A percentile compares a stretch with the other conserved stretches of the same genome.
Evolutionary conservation across 2,888 invertebrate species (phyloP).

Genomic region (Papilio demoleus): DNA sequence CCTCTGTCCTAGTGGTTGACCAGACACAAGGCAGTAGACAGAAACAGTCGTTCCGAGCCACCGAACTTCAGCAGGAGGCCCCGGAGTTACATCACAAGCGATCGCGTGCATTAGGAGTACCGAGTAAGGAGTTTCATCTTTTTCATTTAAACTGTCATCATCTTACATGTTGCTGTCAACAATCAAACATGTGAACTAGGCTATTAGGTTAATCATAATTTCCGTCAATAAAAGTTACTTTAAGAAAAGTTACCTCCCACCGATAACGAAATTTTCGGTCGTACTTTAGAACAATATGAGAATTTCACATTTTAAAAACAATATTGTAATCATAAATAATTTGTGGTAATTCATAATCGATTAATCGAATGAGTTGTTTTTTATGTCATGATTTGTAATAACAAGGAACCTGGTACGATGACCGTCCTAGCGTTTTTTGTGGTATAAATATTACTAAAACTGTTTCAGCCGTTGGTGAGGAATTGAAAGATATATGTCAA

Average conservation of each 20-base stretch:
- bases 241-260: too few species aligned
- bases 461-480: constrained; percentile 58
- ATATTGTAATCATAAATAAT: too few species aligned
- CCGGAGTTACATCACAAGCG: constrained; percentile 61
- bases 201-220: too few species aligned
- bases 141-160: constrained; percentile 3
- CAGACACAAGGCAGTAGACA: constrained; percentile 57
- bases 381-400: too few species aligned
- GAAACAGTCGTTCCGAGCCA: constrained; percentile 58
- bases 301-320: neutral
- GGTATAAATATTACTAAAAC: neutral
- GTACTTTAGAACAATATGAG: neutral
- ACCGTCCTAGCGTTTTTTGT: too few species aligned
- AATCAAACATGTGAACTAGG: too few species aligned
- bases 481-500: constrained; percentile 54
- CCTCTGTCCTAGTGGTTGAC: constrained; percentile 60
- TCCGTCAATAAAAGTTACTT: too few species aligned
- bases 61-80: constrained; percentile 57
- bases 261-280: neutral
- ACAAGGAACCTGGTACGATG: too few species aligned
- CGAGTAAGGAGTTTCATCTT: constrained; percentile 56
- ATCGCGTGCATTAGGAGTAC: constrained; percentile 64
- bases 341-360: too few species aligned
- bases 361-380: too few species aligned
- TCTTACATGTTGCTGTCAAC: neutral